Evolutionary conservation across 2,888 invertebrate genomes (phyloP).

Genomic region (Epinotia ramella): DNA sequence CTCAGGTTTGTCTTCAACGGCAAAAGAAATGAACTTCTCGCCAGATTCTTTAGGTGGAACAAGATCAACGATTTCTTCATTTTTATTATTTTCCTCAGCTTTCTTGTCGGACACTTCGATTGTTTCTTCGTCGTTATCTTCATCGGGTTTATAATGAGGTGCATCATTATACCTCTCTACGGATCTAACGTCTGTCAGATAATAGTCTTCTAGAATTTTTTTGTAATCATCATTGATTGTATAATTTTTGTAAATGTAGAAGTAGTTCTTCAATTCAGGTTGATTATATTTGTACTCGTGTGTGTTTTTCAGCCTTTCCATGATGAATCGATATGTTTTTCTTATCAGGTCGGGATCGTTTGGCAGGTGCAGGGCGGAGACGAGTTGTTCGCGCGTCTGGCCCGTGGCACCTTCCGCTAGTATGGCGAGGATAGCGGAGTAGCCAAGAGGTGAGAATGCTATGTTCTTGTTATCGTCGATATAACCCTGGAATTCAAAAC

Average conservation of each 20-base stretch:
- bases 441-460: constrained; percentile 88
- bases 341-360: constrained; percentile 76
- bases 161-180: constrained; percentile 77
- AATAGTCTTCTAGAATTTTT: constrained; percentile 84
- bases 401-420: constrained; percentile 87
- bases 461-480: constrained; percentile 84
- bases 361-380: constrained; percentile 84
- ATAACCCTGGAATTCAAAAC: constrained; percentile 72
- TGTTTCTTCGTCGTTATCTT: constrained; percentile 65
- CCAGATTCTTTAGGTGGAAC: constrained; percentile 76
- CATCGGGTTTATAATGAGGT: constrained; percentile 60
- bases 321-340: constrained; percentile 77
- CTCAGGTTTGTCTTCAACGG: constrained; percentile 79
- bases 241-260: constrained; percentile 88
- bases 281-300: constrained; percentile 79
- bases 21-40: constrained; percentile 84
- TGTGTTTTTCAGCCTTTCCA: constrained; percentile 80
- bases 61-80: constrained; percentile 67
- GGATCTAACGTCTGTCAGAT: constrained; percentile 86
- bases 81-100: constrained; percentile 61
- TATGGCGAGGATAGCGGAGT: constrained; percentile 86
- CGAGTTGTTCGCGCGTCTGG: constrained; percentile 85
- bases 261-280: constrained; percentile 88
- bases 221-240: constrained; percentile 86
- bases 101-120: constrained; percentile 68